Percentiles rank a stretch among this genome's conserved stretches.
These are phyloP conservation scores for Seira sanloemensis DNA, from an alignment of 2,888 invertebrate genomes.

Conservation along the genomic window DNA sequence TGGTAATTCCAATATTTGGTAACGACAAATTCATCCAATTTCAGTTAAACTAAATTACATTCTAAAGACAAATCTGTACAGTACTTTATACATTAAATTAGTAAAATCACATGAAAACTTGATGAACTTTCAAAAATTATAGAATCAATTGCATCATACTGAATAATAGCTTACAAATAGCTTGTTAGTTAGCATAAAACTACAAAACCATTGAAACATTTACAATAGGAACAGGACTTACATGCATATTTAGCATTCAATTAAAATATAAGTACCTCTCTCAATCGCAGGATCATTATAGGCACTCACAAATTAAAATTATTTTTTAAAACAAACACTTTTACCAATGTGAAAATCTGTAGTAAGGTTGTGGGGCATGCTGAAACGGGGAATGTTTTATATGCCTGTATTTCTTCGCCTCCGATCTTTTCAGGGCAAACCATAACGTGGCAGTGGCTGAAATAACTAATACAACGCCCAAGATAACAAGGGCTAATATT, in stretches of 20 bases:
- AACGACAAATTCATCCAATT: no score
- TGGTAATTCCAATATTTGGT: no score
- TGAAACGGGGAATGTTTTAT: conserved; percentile 67
- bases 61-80: not conserved
- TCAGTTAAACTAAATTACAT: no score
- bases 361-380: conserved; percentile 70
- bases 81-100: not conserved
- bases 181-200: no score
- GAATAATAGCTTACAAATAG: not conserved
- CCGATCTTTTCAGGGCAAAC: conserved; percentile 72
- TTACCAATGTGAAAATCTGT: conserved; percentile 73
- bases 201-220: not conserved
- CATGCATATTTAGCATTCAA: not conserved
- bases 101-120: not conserved
- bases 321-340: not conserved
- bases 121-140: not conserved
- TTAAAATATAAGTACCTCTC: not conserved
- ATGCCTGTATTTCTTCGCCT: conserved; percentile 70
- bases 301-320: conserved; percentile 9
- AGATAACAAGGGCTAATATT: conserved; percentile 68
- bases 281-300: not conserved
- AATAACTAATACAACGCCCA: conserved; percentile 72
- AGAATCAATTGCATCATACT: not conserved
- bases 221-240: conserved; percentile 34
- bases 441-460: conserved; percentile 72